Evolutionary conservation across 64 coral and sea anemone species (phyloP), one percentile per base, ranked within the genome.

Genomic region (Actinia tenebrosa): DNA sequence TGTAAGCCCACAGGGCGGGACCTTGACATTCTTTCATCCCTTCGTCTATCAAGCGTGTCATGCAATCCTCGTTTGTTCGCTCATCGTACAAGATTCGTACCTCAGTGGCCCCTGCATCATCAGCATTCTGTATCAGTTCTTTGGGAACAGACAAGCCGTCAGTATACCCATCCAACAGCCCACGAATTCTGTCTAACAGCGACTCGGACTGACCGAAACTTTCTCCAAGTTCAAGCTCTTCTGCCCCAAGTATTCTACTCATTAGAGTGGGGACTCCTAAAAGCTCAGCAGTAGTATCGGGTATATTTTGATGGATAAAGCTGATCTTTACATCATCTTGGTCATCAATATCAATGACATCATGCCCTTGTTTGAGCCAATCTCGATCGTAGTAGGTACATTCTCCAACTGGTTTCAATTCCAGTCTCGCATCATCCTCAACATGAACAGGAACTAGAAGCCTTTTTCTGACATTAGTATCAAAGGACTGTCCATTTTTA

Each of bases 161-260:
- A 14, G 91, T 92, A 79, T 92, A 92, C 9, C 78, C 91, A 10
- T 88, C 80, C 25, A 92, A 26, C 25, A 92, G 63, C 30, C 86
- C 56, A n/a, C 87, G 60, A n/a, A 92, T 44, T 89, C 95, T 82
- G 18, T 87, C 91, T 16, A 92, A 93, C 60, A 99, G 80, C 16
- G 91, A 88, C 64, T 99, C 97, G 20, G 84, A 92, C 84, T 99
- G 97, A 44, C 95, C 95, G 89, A 94, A 91, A 26, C 93, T 92
- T 82, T 98, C 92, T 64, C 89, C 88, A 5, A 94, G 5, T 50
- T 78, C 93, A 26, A 98, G 64, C 45, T 92, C 90, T 25, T 99
- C 93, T 44, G 92, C 84, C 13, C 89, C 89, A 37, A 94, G 60
- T 84, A 98, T 86, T 77, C 95, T 84, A 87, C 88, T 82, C 53